Evolutionary conservation across 2,888 invertebrate genomes (phyloP).

Genomic region (Pandemis corylana): DNA sequence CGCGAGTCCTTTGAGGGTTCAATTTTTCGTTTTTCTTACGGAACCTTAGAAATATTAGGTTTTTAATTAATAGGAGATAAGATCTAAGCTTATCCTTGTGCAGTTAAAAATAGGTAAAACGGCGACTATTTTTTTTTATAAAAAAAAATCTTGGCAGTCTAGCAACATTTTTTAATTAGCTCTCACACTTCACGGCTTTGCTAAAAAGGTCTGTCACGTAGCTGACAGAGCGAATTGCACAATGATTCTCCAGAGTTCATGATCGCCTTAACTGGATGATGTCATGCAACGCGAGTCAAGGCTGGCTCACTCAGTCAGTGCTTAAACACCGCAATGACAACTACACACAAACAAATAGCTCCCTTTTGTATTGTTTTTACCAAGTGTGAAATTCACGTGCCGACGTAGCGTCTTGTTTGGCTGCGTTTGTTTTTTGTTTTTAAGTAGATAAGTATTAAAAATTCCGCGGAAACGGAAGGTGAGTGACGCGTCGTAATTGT

Average conservation of each 20-base stretch:
- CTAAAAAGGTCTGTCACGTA: constrained; percentile 28
- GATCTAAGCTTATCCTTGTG: too few species aligned
- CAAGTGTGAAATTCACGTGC: constrained; percentile 73
- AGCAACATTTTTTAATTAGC: neutral
- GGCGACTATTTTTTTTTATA: neutral
- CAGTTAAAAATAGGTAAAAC: neutral
- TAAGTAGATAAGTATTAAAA: constrained; percentile 59
- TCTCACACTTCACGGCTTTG: neutral
- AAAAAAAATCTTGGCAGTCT: neutral
- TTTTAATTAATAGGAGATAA: too few species aligned
- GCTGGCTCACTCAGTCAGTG: constrained; percentile 56
- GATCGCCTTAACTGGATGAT: constrained; percentile 61
- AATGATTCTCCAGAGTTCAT: constrained; percentile 22
- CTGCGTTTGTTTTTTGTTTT: constrained; percentile 46
- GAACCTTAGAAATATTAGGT: too few species aligned
- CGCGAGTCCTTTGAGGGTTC: too few species aligned
- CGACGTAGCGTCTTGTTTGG: constrained; percentile 59
- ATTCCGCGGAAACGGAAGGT: constrained; percentile 84
- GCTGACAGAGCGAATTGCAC: constrained; percentile 30
- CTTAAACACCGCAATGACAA: constrained; percentile 72
- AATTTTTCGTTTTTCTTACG: too few species aligned
- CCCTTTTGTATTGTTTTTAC: constrained; percentile 59
- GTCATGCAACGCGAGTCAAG: constrained; percentile 56
- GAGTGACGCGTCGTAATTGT: constrained; percentile 53
- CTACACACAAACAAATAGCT: constrained; percentile 56